A percentile compares a stretch with the other conserved stretches of the same genome.
phyloP scores from a whole-genome alignment of 2,888 invertebrate genomes.

The Troilus luridus region DNA sequence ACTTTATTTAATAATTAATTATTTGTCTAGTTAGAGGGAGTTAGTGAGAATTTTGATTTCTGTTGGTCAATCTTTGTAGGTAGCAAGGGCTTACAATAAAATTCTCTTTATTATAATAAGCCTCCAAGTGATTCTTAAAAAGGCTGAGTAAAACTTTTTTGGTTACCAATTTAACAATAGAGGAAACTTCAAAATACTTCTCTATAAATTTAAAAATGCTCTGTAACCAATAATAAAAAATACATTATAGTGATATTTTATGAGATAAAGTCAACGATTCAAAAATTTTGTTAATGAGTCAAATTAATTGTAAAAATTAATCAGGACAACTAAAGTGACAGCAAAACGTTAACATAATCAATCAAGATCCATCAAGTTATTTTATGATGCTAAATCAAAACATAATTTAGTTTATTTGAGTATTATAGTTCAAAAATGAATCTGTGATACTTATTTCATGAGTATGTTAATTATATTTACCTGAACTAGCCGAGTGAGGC shows the following conservation, averaged over 20 bases:
- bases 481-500: constrained; percentile 66
- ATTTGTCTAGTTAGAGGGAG: no score
- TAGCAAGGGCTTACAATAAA: neutral
- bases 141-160: neutral
- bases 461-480: constrained; percentile 40
- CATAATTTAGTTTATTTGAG: neutral
- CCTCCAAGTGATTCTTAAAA: neutral
- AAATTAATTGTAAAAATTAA: neutral
- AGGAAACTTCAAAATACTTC: no score
- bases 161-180: no score
- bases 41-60: no score
- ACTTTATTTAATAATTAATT: no score
- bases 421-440: constrained; percentile 10
- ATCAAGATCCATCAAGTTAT: neutral
- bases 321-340: neutral
- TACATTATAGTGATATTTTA: neutral
- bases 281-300: no score
- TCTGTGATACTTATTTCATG: neutral
- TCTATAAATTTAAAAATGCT: no score
- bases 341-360: neutral
- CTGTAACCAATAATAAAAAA: no score
- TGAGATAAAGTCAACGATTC: neutral
- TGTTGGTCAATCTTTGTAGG: no score
- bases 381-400: neutral
- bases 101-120: neutral